phyloP scores from a whole-genome alignment of 1,140 invertebrate species.

The Orchestia grillus region DNA sequence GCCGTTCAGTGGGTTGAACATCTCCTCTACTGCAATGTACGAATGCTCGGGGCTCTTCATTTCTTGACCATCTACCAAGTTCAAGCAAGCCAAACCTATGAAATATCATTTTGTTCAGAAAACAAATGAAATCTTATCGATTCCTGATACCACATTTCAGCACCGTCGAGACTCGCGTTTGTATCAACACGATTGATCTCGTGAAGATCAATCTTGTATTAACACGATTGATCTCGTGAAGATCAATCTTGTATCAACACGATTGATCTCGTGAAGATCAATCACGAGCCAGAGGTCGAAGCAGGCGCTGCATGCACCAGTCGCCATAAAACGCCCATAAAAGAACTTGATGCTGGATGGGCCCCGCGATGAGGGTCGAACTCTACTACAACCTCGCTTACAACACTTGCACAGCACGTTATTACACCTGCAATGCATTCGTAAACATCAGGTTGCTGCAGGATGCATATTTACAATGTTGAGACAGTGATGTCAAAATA shows the following conservation, averaged over 20 bases:
- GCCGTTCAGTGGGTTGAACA: no score
- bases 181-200: background rate
- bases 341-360: background rate
- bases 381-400: background rate
- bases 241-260: background rate
- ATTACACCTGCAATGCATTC: background rate
- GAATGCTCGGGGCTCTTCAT: no score
- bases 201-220: background rate
- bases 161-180: background rate
- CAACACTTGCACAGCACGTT: background rate
- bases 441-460: background rate
- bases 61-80: no score
- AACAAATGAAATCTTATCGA: no score
- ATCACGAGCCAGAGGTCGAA: background rate
- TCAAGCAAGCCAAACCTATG: no score
- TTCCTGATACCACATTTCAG: background rate
- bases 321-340: background rate
- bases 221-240: no score
- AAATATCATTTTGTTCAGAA: no score
- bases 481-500: background rate
- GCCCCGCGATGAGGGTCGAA: background rate
- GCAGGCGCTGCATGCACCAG: background rate
- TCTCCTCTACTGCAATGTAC: no score
- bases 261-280: background rate
- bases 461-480: background rate